Evolutionary conservation across 1,140 invertebrate species (phyloP).

Genomic region (Drosophila tristis): DNA sequence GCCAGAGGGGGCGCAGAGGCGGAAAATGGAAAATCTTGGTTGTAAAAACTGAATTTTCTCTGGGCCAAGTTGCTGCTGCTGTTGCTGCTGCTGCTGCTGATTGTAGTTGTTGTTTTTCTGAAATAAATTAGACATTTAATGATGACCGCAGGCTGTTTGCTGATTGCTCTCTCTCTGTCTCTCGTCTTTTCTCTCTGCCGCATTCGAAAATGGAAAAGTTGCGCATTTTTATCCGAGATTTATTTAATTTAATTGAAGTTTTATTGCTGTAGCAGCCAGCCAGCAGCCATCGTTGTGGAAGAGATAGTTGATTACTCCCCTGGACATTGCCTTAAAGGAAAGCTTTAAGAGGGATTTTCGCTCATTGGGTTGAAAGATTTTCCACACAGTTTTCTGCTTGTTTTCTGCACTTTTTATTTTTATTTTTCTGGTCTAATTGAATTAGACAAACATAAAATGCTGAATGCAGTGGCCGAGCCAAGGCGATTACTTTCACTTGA

Average conservation of each 20-base stretch:
- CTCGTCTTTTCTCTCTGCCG: neutral
- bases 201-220: constrained; percentile 31
- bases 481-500: constrained; percentile 78
- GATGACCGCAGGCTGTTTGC: constrained; percentile 79
- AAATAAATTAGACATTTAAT: constrained; percentile 83
- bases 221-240: constrained; percentile 70
- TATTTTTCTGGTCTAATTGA: constrained; percentile 59
- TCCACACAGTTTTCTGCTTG: neutral
- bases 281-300: constrained; percentile 55
- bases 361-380: neutral
- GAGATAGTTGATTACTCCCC: constrained; percentile 34
- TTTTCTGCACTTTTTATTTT: constrained; percentile 23
- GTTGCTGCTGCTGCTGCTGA: constrained; percentile 1
- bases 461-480: constrained; percentile 33
- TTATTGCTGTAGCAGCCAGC: constrained; percentile 39
- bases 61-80: constrained; percentile 46
- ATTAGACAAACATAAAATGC: constrained; percentile 67
- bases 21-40: constrained; percentile 71
- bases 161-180: constrained; percentile 61
- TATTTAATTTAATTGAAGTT: constrained; percentile 83
- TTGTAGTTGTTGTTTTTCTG: constrained; percentile 60
- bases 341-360: constrained; percentile 6
- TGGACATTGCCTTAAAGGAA: constrained; percentile 14
- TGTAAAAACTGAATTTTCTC: constrained; percentile 70
- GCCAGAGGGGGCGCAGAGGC: constrained; percentile 9